These are phyloP conservation scores for Drosophila ercepeae DNA, from an alignment of 1,140 invertebrate genomes.

Conservation along the genomic window DNA sequence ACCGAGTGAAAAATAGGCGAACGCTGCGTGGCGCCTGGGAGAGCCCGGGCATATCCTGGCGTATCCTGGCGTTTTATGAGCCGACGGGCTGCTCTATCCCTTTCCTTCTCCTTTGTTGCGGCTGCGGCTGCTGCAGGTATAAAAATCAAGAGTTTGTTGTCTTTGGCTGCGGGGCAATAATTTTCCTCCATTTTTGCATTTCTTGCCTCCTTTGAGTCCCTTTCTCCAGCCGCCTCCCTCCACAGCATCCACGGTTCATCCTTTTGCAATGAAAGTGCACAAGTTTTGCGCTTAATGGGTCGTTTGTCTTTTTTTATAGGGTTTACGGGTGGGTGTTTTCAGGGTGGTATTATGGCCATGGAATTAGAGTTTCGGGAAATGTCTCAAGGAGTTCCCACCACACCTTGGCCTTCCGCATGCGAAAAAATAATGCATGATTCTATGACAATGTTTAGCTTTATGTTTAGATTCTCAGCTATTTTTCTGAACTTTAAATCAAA, in stretches of 20 bases:
- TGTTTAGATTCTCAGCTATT: no score
- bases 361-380: not conserved
- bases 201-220: conserved; percentile 9
- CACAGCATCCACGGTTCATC: conserved; percentile 4
- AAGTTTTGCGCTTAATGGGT: conserved; percentile 79
- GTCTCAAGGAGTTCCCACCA: not conserved
- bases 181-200: conserved; percentile 66
- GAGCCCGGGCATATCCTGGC: conserved; percentile 19
- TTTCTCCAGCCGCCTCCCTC: not conserved
- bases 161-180: conserved; percentile 77
- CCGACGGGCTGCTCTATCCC: conserved; percentile 70
- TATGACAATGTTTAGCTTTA: no score
- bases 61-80: conserved; percentile 76
- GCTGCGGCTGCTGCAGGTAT: conserved; percentile 50
- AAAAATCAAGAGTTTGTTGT: conserved; percentile 83
- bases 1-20: conserved; percentile 76
- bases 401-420: not conserved
- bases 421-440: not conserved
- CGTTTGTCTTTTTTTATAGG: conserved; percentile 79
- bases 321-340: conserved; percentile 14
- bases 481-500: no score
- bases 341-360: conserved; percentile 3
- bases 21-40: conserved; percentile 65
- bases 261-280: conserved; percentile 71
- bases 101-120: conserved; percentile 22